Percentiles rank a stretch among this genome's conserved stretches.
Evolutionary conservation across 35 echinoderm and acorn worm genomes (phyloP).

Genomic region (Nesometra sesokonis): DNA sequence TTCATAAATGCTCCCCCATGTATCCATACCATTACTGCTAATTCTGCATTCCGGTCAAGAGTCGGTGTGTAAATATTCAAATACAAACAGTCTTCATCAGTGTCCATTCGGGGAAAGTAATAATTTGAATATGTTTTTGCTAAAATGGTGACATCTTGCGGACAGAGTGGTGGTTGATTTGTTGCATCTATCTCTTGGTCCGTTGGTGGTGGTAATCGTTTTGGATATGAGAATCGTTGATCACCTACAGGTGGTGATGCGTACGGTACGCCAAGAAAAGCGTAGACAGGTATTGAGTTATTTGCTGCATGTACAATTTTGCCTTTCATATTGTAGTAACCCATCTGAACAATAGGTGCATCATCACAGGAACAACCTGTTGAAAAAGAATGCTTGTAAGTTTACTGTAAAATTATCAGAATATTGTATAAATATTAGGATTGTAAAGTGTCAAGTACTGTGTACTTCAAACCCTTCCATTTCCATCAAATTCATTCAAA

Average conservation of each 20-base stretch:
- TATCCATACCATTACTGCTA: constrained; percentile 78
- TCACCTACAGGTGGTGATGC: constrained; percentile 71
- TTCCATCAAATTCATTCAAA: too few relatives aligned
- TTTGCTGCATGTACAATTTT: constrained; percentile 1
- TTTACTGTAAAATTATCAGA: too few relatives aligned
- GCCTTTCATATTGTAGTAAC: constrained; percentile 13
- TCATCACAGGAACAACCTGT: neutral
- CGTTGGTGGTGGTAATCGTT: constrained; percentile 2
- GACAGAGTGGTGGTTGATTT: constrained; percentile 53
- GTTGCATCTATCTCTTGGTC: constrained; percentile 65
- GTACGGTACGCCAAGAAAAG: constrained; percentile 81
- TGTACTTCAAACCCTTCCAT: too few relatives aligned
- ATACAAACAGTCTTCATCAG: constrained; percentile 64
- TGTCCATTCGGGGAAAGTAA: constrained; percentile 3
- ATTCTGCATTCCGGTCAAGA: constrained; percentile 7
- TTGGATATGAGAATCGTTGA: constrained; percentile 48
- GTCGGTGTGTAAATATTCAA: constrained; percentile 69
- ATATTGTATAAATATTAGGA: too few relatives aligned
- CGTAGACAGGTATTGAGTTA: constrained; percentile 36
- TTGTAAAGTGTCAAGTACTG: too few relatives aligned
- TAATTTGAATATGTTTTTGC: constrained; percentile 8
- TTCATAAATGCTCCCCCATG: constrained; percentile 59
- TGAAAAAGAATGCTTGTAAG: neutral
- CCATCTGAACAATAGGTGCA: constrained; percentile 16
- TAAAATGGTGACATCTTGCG: constrained; percentile 37